Base-by-base conservation (phyloP, 2,888 invertebrate genomes). In the Bibio marci region DNA sequence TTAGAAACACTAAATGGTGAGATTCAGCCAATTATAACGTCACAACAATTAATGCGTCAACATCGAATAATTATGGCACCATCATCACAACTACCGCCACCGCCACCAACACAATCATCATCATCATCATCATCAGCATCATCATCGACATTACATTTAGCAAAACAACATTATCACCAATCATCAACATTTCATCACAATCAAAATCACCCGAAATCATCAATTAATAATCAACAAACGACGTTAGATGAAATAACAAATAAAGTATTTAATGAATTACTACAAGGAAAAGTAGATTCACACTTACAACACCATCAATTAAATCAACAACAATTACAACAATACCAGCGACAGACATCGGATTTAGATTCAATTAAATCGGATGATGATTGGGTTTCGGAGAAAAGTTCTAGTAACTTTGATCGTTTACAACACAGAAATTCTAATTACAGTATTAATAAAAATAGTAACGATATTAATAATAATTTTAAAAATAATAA, bases 211-310 rank as follows among this genome's bases (percentile, higher is more conserved):
- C 15, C 31, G 19, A 35, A 37, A 32, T 22, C 28, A 30, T 35
- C 27, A 39, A 27, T 37, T 40, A 5, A 22, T 22, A 22, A 22
- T 22, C 22, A 32, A 12, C 39, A 41, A 43, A 54, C 52, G n/a
- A 58, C 60, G 3, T 46, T 78, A 36, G 79, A 80, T 49, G 80
- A 80, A 58, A 75, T 81, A 39, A 80, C 80, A 5, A 80, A 80
- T 58, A 71, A 73, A 57, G 78, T 80, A 34, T 81, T 80, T 52
- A 78, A 78, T 56, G 80, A 80, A 47, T 62, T 81, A 41, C 59
- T 80, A 41, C 76, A 79, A 48, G 76, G 73, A 41, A 71, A 76
- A 52, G 62, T 66, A 1, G 69, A 70, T 44, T 58, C 59, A 8
- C 61, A 56, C 41, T 30, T 41, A 8, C 40, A 38, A n/a, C n/a